A percentile compares a stretch with the other conserved stretches of the same genome.
Evolutionary conservation across 92 coral and sea anemone species (phyloP).

Genomic region (Siderastrea radians): DNA sequence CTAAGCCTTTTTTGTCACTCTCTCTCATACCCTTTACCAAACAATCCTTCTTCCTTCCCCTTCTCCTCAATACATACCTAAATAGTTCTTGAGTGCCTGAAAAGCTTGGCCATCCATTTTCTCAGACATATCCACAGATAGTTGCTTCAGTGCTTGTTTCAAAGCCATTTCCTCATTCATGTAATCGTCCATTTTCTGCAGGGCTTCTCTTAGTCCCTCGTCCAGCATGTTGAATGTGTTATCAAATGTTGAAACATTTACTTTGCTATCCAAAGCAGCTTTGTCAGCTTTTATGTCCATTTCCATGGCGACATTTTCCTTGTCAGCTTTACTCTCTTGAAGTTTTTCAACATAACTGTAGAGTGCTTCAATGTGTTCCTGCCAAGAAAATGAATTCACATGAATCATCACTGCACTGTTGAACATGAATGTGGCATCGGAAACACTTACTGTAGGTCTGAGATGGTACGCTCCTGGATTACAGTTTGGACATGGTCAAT

Average conservation of each 20-base stretch:
- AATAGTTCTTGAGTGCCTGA: slow-evolving; percentile 86
- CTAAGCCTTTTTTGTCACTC: too few species aligned
- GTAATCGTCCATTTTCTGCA: slow-evolving; percentile 98
- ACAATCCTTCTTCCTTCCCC: too few species aligned
- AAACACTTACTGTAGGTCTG: too few species aligned
- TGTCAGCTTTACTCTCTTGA: slow-evolving; percentile 93
- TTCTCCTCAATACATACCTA: slow-evolving; percentile 61
- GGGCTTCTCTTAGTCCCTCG: slow-evolving; percentile 90
- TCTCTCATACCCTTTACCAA: too few species aligned
- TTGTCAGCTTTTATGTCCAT: slow-evolving; percentile 98
- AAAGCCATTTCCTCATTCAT: slow-evolving; percentile 96
- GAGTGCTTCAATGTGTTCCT: slow-evolving; percentile 90
- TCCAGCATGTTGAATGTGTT: slow-evolving; percentile 90
- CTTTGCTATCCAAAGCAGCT: slow-evolving; percentile 90
- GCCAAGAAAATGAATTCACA: not conserved
- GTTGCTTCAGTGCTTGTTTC: slow-evolving; percentile 90
- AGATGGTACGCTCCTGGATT: too few species aligned
- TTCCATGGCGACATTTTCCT: slow-evolving; percentile 96
- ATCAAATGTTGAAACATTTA: slow-evolving; percentile 91
- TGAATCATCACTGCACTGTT: too few species aligned
- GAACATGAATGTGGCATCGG: too few species aligned
- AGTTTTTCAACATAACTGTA: slow-evolving; percentile 82
- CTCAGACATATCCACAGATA: slow-evolving; percentile 92
- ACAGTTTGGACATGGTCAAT: too few species aligned
- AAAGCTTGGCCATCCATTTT: slow-evolving; percentile 95